Base-by-base conservation (phyloP, 2,888 invertebrate species). In the Nasonia oneida region DNA sequence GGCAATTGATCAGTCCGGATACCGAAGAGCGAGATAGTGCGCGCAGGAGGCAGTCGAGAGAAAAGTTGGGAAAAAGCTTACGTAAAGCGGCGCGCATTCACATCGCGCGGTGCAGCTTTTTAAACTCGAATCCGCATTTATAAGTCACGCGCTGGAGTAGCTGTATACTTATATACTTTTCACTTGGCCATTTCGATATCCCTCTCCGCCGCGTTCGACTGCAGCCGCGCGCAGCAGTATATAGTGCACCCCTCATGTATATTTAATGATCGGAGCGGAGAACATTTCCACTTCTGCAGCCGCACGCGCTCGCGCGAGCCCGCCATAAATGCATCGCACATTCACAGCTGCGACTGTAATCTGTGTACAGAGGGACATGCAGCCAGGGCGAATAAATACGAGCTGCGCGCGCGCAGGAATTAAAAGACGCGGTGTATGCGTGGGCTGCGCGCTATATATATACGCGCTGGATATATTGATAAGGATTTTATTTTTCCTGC, bases 231-330 rank as follows among this genome's bases (percentile, higher is more conserved):
- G 33, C 15, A 33, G 33, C 33, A 70, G 33, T 5, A 29, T 29
- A 29, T 29, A n/a, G 42, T 12, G 12, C 50, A 79, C 82, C 83
- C 88, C 90, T 90, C 90, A 90, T 90, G 90, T 90, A 89, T 90
- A 90, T 90, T 90, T 90, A 89, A 90, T 87, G 89, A 88, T 87
- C 83, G 84, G 37, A 37, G 37, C n/a, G 82, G 88, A 74, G 37
- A 86, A 80, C 81, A 64, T 85, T 83, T 85, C 77, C 86, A 88
- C 86, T 74, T 84, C 81, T 89, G 67, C 85, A 87, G 82, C 80
- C 37, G 76, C 42, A 73, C 79, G 37, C 53, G 42, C 50, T 64
- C 79, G 42, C 83, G 81, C 84, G 80, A 79, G 29, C 70, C 79
- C 50, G 81, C 71, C 75, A 81, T 84, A 87, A 84, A 84, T 82